A percentile compares a stretch with the other conserved stretches of the same genome.
Conservation (phyloP, 2,888 invertebrate species). For the Tachina fera region DNA sequence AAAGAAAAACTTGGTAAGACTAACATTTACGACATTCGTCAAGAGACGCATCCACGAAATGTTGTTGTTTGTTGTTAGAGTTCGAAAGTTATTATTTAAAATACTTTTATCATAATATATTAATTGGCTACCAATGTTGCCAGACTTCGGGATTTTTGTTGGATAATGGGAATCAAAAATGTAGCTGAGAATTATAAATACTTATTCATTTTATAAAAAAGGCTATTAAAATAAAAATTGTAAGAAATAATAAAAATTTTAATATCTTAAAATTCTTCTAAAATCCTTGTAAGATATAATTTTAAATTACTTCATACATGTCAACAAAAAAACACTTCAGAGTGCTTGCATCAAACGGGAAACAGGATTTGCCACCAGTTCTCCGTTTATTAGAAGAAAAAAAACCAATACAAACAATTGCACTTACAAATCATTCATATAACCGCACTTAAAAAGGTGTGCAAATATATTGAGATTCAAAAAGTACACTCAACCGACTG, state of each 20-base stretch:
- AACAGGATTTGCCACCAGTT: conserved; percentile 40
- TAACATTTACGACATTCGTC: too few relatives aligned
- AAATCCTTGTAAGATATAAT: background rate
- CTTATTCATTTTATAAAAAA: too few relatives aligned
- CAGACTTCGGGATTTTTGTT: too few relatives aligned
- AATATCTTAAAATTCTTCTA: conserved; percentile 1
- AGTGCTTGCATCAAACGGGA: conserved; percentile 34
- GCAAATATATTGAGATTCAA: conserved; percentile 61
- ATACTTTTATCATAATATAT: too few relatives aligned
- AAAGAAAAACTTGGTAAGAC: too few relatives aligned
- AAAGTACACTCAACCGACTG: conserved; percentile 71
- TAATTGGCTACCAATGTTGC: too few relatives aligned
- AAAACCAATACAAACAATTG: conserved; percentile 27
- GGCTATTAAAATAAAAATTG: too few relatives aligned
- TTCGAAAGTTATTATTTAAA: too few relatives aligned
- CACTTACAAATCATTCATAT: conserved; percentile 34
- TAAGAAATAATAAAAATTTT: background rate
- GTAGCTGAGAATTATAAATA: too few relatives aligned
- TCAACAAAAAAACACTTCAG: conserved; percentile 9
- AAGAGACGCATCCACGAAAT: too few relatives aligned
- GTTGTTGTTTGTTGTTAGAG: too few relatives aligned
- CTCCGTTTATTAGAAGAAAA: conserved; percentile 3
- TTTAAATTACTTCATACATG: background rate
- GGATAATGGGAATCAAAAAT: too few relatives aligned
- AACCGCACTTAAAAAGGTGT: conserved; percentile 63